phyloP scores from a whole-genome alignment of 2,113 vertebrate species.

The Burhinus oedicnemus region DNA sequence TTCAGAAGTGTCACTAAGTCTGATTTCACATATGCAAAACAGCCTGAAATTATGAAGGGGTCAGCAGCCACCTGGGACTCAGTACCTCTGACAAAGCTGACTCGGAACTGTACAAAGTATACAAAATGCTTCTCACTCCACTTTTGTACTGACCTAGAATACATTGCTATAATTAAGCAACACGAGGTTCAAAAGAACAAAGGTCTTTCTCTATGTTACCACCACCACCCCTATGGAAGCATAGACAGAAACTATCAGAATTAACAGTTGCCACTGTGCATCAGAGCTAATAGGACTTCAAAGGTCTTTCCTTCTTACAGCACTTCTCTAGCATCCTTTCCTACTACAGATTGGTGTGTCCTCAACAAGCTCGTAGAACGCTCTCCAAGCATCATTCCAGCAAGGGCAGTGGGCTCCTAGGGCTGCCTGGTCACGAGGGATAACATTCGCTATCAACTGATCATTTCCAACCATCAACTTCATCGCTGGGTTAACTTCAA shows the following conservation, averaged over 20 bases:
- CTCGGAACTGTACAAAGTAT: neutral
- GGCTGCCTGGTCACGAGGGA: neutral
- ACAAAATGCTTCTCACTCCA: neutral
- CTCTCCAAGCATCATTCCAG: neutral
- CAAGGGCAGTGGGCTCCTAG: too few relatives aligned
- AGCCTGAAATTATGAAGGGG: neutral
- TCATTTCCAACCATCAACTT: neutral
- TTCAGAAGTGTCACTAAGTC: too few relatives aligned
- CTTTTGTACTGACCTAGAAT: neutral
- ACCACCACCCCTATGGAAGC: neutral
- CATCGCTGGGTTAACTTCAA: neutral
- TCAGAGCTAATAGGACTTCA: neutral
- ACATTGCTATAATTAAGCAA: neutral
- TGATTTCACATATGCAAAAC: neutral
- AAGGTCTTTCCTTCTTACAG: neutral
- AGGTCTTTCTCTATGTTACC: neutral
- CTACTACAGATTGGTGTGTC: rapidly evolving
- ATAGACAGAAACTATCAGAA: too few relatives aligned
- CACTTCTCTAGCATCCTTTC: neutral
- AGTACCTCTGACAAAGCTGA: neutral
- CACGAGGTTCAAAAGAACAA: neutral
- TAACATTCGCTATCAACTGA: too few relatives aligned
- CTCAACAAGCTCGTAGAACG: rapidly evolving
- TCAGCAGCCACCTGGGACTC: neutral
- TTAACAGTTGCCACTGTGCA: too few relatives aligned